phyloP scores from a whole-genome alignment of 2,113 vertebrate genomes.

The Bubo scandiacus region DNA sequence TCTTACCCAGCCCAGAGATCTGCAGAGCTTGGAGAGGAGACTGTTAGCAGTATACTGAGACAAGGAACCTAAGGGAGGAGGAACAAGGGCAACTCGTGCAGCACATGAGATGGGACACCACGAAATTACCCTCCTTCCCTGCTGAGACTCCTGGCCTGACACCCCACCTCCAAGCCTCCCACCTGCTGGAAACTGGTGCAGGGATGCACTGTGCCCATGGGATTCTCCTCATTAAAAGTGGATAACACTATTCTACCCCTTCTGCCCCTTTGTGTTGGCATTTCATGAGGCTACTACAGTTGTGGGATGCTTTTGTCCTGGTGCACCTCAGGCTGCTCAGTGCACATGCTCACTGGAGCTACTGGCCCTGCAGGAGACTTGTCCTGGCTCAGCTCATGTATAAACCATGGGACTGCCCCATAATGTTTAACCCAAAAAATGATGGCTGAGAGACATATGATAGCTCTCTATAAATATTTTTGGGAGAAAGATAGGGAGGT shows the following conservation, averaged over 20 bases:
- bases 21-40: neutral
- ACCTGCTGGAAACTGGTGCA: neutral
- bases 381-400: neutral
- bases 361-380: neutral
- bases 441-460: neutral
- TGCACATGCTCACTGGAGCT: rapidly evolving
- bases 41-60: neutral
- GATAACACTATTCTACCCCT: neutral
- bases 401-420: neutral
- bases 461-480: neutral
- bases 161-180: neutral
- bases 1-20: neutral
- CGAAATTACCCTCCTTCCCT: neutral
- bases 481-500: neutral
- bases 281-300: neutral
- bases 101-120: neutral
- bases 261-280: neutral
- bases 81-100: neutral
- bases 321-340: neutral
- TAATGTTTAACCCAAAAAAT: neutral
- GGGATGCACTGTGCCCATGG: rapidly evolving
- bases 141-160: neutral
- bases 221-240: neutral
- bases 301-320: neutral
- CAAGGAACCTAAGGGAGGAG: neutral